Evolutionary conservation across 2,797 vertebrate genomes (phyloP).

Genomic region (Microctenopoma steveboyesi): DNA sequence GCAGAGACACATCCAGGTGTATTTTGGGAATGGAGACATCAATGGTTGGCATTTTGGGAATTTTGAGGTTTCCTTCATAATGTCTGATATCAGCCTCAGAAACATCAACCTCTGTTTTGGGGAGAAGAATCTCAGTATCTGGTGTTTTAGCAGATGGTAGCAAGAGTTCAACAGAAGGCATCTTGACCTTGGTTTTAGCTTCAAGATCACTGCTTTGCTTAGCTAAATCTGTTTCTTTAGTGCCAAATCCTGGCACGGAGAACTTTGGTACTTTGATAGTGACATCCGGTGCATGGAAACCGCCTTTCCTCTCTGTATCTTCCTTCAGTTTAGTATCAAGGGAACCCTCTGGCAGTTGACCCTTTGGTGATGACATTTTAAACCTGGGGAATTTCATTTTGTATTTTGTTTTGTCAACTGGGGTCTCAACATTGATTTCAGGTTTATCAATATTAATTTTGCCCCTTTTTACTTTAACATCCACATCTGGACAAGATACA

Average conservation of each 20-base stretch:
- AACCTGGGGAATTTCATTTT: slow-evolving; percentile 78
- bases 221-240: slow-evolving; percentile 70
- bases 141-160: slow-evolving; percentile 73
- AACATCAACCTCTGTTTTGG: slow-evolving; percentile 80
- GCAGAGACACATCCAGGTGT: slow-evolving; percentile 70
- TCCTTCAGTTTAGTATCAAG: slow-evolving; percentile 55
- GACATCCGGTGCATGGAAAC: slow-evolving; percentile 72
- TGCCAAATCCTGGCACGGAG: slow-evolving; percentile 76
- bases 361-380: slow-evolving; percentile 68
- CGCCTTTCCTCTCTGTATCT: slow-evolving; percentile 52
- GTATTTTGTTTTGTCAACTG: slow-evolving; percentile 67
- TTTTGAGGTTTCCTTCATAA: slow-evolving; percentile 82
- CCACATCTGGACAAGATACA: slow-evolving; percentile 64
- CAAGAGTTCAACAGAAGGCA: slow-evolving; percentile 83
- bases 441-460: slow-evolving; percentile 61
- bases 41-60: slow-evolving; percentile 80
- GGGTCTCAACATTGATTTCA: slow-evolving; percentile 50
- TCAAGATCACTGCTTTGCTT: slow-evolving; percentile 50
- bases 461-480: slow-evolving; percentile 69
- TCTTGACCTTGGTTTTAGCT: slow-evolving; percentile 73
- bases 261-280: slow-evolving; percentile 81
- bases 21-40: slow-evolving; percentile 81
- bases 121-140: slow-evolving; percentile 77
- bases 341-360: slow-evolving; percentile 60
- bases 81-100: slow-evolving; percentile 79